Conservation (phyloP, 2,888 invertebrate species). For the Chalcosyrphus nemorum region DNA sequence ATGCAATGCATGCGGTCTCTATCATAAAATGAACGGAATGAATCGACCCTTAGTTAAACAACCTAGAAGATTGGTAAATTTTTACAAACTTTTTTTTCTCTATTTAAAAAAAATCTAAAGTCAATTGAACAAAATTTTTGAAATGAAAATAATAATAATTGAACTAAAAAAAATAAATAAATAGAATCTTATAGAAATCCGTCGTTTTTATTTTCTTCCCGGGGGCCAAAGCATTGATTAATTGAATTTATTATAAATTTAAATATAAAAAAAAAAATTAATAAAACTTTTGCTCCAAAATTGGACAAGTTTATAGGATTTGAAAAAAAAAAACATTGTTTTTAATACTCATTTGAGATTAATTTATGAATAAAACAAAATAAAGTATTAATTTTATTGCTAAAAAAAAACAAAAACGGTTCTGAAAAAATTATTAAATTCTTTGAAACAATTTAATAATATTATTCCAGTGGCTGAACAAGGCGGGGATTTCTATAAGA, state of each 20-base stretch:
- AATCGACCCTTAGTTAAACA: constrained; percentile 96
- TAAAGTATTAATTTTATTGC: constrained; percentile 23
- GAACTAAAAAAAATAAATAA: constrained; percentile 50
- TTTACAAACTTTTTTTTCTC: constrained; percentile 35
- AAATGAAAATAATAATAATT: constrained; percentile 47
- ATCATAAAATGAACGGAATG: constrained; percentile 98
- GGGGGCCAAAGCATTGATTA: constrained; percentile 76
- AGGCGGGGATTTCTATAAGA: constrained; percentile 93
- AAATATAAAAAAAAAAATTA: constrained; percentile 45
- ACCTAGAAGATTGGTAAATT: constrained; percentile 92
- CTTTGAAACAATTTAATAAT: constrained; percentile 78
- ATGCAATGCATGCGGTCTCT: constrained; percentile 99
- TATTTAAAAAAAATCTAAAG: constrained; percentile 71
- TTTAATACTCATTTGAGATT: constrained; percentile 50
- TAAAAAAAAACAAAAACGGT: too few relatives aligned
- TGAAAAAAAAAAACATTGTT: constrained; percentile 55
- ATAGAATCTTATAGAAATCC: constrained; percentile 81
- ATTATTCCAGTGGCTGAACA: constrained; percentile 90
- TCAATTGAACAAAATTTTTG: constrained; percentile 80
- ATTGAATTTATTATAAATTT: constrained; percentile 82
- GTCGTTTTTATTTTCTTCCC: constrained; percentile 72
- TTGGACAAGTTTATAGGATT: constrained; percentile 50
- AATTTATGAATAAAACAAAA: constrained; percentile 59
- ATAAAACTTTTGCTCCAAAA: constrained; percentile 6
- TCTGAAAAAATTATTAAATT: constrained; percentile 74